Percentiles rank a stretch among this genome's conserved stretches.
Conservation (phyloP, 2,888 invertebrate species). For the Acrobasis repandana region DNA sequence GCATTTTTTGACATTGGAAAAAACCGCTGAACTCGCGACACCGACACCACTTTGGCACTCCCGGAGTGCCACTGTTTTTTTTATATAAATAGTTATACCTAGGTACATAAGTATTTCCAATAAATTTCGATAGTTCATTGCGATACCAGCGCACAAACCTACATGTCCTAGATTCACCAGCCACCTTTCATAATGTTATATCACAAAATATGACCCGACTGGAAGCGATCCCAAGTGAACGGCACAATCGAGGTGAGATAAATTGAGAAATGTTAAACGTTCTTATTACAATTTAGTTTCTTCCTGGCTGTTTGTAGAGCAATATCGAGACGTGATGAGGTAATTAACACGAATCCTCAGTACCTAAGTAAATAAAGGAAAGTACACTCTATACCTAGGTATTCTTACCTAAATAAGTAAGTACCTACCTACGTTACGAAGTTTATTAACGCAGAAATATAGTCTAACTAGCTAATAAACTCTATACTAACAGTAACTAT, state of each 20-base stretch:
- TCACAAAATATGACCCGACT: constrained; percentile 8
- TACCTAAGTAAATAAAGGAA: too few species aligned
- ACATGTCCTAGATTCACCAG: neutral
- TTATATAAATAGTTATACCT: too few species aligned
- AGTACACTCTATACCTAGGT: too few species aligned
- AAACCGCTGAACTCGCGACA: too few species aligned
- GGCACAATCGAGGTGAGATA: neutral
- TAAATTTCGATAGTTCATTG: neutral
- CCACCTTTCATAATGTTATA: constrained; percentile 14
- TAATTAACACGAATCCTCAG: neutral
- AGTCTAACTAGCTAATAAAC: too few species aligned
- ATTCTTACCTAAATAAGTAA: too few species aligned
- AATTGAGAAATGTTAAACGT: constrained; percentile 1
- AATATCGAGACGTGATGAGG: neutral
- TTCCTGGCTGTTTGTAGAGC: neutral
- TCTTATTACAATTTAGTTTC: neutral
- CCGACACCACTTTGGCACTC: too few species aligned
- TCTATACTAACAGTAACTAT: too few species aligned
- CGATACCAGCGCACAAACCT: neutral
- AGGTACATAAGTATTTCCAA: neutral
- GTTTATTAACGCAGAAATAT: too few species aligned
- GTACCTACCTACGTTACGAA: too few species aligned
- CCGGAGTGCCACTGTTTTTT: too few species aligned
- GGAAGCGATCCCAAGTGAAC: constrained; percentile 15
- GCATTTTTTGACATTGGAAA: too few species aligned